A percentile compares a stretch with the other conserved stretches of the same genome.
Evolutionary conservation across 53 echinoderm and acorn worm genomes (phyloP).

Genomic region (Echinarachnius parma): DNA sequence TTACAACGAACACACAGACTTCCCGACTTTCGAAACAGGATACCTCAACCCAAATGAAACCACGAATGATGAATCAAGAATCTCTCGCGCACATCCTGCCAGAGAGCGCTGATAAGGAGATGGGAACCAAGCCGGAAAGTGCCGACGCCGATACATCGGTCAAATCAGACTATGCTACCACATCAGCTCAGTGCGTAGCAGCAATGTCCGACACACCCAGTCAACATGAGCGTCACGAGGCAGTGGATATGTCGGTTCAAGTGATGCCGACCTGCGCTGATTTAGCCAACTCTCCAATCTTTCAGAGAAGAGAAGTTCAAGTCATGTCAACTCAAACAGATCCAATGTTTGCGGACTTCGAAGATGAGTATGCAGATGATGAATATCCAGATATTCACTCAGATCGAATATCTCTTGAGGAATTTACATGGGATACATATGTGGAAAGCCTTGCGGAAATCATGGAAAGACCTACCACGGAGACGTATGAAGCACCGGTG

Average conservation of each 20-base stretch:
- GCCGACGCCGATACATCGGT: conserved; percentile 49
- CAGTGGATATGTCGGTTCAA: conserved; percentile 65
- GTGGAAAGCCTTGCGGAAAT: conserved; percentile 30
- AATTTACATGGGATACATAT: conserved; percentile 43
- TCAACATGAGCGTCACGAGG: conserved; percentile 53
- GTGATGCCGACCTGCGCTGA: conserved; percentile 61
- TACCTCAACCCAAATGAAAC: conserved; percentile 4
- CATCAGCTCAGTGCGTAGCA: conserved; percentile 48
- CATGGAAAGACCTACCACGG: conserved; percentile 11
- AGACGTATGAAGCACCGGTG: conserved; percentile 32
- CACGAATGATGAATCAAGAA: conserved; percentile 24
- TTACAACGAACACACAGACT: conserved; percentile 27
- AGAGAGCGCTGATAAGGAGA: conserved; percentile 37
- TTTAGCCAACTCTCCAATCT: conserved; percentile 65
- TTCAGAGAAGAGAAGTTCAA: conserved; percentile 35
- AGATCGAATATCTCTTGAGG: conserved; percentile 25
- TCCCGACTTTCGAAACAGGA: neutral
- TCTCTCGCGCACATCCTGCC: conserved; percentile 32
- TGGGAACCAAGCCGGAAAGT: conserved; percentile 40
- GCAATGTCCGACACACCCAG: conserved; percentile 43
- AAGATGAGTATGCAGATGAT: conserved; percentile 26
- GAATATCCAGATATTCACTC: neutral
- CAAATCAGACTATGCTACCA: conserved; percentile 18
- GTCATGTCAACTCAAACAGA: conserved; percentile 42
- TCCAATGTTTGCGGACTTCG: conserved; percentile 29